A percentile compares a stretch with the other conserved stretches of the same genome.
These are phyloP conservation scores for Liolophura sinensis DNA, from an alignment of 1,140 invertebrate genomes.

Conservation along the genomic window DNA sequence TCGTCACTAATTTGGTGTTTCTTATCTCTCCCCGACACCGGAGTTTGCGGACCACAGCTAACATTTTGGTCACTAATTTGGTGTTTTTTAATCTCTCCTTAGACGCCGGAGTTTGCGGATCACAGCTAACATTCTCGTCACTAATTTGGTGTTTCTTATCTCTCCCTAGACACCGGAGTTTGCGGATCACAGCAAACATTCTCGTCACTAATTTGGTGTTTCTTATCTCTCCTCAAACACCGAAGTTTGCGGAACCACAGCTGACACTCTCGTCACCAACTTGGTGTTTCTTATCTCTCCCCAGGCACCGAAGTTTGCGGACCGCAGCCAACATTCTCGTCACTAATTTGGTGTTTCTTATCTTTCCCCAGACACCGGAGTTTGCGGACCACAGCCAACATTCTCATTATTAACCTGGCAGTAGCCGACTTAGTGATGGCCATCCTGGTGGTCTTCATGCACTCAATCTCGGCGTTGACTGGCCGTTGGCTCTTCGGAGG, in stretches of 20 bases:
- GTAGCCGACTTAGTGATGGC: conserved; percentile 22
- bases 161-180: too few relatives aligned
- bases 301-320: conserved; percentile 19
- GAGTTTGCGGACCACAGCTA: conserved; percentile 22
- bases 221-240: too few relatives aligned
- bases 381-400: conserved; percentile 24
- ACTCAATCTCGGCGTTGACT: conserved; percentile 12
- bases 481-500: conserved; percentile 21
- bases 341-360: background rate
- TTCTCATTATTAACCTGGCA: conserved; percentile 24
- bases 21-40: conserved; percentile 13
- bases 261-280: conserved; percentile 18
- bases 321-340: conserved; percentile 26
- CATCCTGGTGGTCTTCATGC: conserved; percentile 18
- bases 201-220: too few relatives aligned
- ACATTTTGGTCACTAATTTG: conserved; percentile 25
- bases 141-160: too few relatives aligned
- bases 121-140: conserved; percentile 11
- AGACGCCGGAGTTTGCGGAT: conserved; percentile 14
- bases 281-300: too few relatives aligned
- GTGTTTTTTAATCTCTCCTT: conserved; percentile 20
- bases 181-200: too few relatives aligned
- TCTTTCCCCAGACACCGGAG: conserved; percentile 17
- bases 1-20: conserved; percentile 5
- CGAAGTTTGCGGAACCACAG: conserved; percentile 17